phyloP scores from a whole-genome alignment of 2,888 invertebrate species.

The Mystacides longicornis region DNA sequence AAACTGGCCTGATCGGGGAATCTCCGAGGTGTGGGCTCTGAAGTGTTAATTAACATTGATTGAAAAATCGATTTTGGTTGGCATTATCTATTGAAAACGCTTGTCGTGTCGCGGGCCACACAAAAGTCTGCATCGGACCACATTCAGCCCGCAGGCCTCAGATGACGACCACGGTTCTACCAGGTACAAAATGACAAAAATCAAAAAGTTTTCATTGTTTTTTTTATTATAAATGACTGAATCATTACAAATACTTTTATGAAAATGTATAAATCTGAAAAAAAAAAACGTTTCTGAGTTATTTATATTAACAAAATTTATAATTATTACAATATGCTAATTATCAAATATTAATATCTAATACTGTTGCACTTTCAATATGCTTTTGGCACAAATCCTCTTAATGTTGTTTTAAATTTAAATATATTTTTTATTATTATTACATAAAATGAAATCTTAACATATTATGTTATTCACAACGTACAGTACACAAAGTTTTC shows the following conservation, averaged over 20 bases:
- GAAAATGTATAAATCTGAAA: neutral
- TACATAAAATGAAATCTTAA: neutral
- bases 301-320: neutral
- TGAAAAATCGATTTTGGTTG: too few relatives aligned
- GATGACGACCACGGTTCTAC: too few relatives aligned
- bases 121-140: too few relatives aligned
- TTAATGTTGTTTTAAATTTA: neutral
- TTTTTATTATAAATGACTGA: slow-evolving; percentile 1
- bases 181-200: too few relatives aligned
- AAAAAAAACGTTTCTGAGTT: neutral
- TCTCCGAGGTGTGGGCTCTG: too few relatives aligned
- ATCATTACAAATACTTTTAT: neutral
- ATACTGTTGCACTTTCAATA: neutral
- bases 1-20: too few relatives aligned
- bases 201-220: too few relatives aligned
- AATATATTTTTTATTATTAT: neutral
- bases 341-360: neutral
- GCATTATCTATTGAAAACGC: too few relatives aligned
- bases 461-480: neutral
- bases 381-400: neutral
- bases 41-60: too few relatives aligned
- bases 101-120: too few relatives aligned
- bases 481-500: neutral
- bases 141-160: too few relatives aligned
- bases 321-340: neutral